Percentiles rank a stretch among this genome's conserved stretches.
Evolutionary conservation across 1,140 invertebrate species (phyloP).

Genomic region (Drosophila burlai): DNA sequence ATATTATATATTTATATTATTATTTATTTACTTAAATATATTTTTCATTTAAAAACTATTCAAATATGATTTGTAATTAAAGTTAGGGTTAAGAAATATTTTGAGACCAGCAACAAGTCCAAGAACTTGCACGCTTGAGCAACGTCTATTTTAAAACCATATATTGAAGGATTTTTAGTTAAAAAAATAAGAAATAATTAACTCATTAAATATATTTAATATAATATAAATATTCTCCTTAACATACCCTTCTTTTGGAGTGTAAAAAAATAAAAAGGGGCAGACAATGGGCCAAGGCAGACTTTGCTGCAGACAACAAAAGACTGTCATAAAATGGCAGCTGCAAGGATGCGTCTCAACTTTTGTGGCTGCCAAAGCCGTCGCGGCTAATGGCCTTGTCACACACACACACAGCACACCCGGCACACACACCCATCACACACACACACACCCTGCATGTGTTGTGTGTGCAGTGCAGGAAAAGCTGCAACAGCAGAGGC

Average conservation of each 20-base stretch:
- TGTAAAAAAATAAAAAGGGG: slow-evolving; percentile 4
- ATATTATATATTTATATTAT: too few relatives aligned
- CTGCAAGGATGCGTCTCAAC: slow-evolving; percentile 47
- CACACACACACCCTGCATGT: slow-evolving; percentile 2
- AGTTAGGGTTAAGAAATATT: too few relatives aligned
- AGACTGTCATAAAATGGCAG: slow-evolving; percentile 75
- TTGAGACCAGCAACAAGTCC: not conserved
- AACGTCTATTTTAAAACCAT: too few relatives aligned
- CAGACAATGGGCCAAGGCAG: slow-evolving; percentile 17
- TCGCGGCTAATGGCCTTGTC: slow-evolving; percentile 69
- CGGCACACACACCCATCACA: not conserved
- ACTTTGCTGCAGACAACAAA: slow-evolving; percentile 57
- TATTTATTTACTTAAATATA: not conserved
- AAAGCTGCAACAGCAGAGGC: slow-evolving; percentile 29
- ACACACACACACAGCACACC: slow-evolving; percentile 30
- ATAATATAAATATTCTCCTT: too few relatives aligned
- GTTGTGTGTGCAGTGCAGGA: slow-evolving; percentile 2
- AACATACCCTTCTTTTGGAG: slow-evolving; percentile 10
- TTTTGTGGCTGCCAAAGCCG: slow-evolving; percentile 49
- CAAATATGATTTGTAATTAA: not conserved
- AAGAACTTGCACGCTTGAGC: not conserved
- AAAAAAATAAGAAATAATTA: not conserved
- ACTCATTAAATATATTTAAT: not conserved
- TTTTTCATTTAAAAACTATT: not conserved
- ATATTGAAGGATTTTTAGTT: not conserved